These are phyloP conservation scores for Plemyria rubiginata DNA, from an alignment of 2,888 invertebrate species.

Conservation along the genomic window DNA sequence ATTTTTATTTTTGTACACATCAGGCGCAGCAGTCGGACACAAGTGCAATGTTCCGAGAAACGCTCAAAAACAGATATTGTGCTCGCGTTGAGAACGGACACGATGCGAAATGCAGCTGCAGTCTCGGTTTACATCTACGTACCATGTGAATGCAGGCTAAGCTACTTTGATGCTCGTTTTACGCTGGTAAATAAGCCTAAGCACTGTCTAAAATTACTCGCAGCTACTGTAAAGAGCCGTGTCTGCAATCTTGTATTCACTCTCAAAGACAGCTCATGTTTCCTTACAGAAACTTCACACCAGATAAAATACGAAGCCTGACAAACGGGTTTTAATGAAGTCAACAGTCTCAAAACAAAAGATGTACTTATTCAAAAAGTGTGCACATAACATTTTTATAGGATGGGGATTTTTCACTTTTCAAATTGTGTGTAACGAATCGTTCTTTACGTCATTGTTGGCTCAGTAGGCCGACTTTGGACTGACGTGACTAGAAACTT, in stretches of 20 bases:
- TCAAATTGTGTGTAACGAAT: constrained; percentile 11
- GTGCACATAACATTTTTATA: constrained; percentile 23
- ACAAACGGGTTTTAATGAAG: constrained; percentile 28
- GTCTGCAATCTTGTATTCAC: constrained; percentile 2
- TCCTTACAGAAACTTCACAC: constrained; percentile 35
- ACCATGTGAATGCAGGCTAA: constrained; percentile 14
- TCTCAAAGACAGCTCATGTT: constrained; percentile 23
- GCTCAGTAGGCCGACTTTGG: no score
- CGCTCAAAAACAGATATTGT: constrained; percentile 64
- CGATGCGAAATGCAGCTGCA: constrained; percentile 59
- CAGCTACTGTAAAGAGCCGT: not conserved
- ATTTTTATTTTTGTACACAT: constrained; percentile 73
- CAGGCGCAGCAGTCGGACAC: constrained; percentile 59
- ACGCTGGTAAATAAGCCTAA: constrained; percentile 2
- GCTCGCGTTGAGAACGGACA: constrained; percentile 41
- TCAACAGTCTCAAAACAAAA: constrained; percentile 26
- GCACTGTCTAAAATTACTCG: not conserved
- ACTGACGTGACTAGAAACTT: no score
- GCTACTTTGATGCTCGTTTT: constrained; percentile 32
- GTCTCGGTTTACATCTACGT: constrained; percentile 26
- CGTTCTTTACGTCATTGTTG: constrained; percentile 6
- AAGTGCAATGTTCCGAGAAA: constrained; percentile 76
- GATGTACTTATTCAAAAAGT: constrained; percentile 27
- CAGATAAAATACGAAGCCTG: constrained; percentile 23
- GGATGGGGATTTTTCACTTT: constrained; percentile 19